Conservation (phyloP, 1,140 invertebrate species). For the Drosophila sturtevanti region DNA sequence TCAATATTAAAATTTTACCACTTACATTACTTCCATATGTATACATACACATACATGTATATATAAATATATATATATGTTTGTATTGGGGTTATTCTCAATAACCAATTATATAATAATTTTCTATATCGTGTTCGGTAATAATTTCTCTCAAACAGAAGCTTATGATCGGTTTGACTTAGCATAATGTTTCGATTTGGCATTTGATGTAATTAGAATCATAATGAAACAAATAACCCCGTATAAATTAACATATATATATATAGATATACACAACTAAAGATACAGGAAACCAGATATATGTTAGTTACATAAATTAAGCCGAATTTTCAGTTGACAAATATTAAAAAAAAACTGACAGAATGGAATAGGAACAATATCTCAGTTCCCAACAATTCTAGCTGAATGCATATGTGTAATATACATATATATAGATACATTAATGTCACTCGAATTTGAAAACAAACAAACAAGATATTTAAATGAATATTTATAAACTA, state of each 20-base stretch:
- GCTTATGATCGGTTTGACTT: not conserved
- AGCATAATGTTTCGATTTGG: not conserved
- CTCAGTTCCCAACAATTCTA: not conserved
- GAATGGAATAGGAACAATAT: constrained; percentile 15
- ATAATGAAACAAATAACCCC: not conserved
- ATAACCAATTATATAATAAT: no score
- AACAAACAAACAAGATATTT: constrained; percentile 3
- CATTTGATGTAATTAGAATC: no score
- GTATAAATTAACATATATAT: constrained; percentile 27
- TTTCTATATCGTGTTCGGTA: not conserved
- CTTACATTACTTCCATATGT: not conserved
- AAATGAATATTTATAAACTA: not conserved
- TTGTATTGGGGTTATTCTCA: not conserved
- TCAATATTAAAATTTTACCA: not conserved
- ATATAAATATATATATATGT: not conserved
- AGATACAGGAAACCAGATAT: constrained; percentile 46
- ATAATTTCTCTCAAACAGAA: not conserved
- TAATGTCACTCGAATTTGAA: constrained; percentile 27
- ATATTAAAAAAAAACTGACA: constrained; percentile 2
- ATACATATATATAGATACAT: no score
- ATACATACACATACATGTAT: not conserved
- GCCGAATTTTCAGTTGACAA: not conserved
- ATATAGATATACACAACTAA: constrained; percentile 20
- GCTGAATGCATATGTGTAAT: not conserved
- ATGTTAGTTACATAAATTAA: constrained; percentile 2